Conservation (phyloP, 53 echinoderm and acorn worm species). For the Patiria pectinifera region DNA sequence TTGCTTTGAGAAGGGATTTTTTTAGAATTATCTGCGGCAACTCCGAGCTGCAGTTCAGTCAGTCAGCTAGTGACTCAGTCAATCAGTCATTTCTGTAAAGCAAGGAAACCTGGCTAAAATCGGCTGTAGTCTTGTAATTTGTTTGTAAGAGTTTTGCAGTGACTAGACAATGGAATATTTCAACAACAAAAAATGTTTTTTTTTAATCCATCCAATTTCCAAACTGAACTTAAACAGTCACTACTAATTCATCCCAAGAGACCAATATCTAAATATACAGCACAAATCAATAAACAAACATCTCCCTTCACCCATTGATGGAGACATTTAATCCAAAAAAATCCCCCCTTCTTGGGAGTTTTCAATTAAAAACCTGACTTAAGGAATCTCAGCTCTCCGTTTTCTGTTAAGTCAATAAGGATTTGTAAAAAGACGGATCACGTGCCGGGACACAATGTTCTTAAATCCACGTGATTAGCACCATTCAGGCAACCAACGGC, state of each 20-base stretch:
- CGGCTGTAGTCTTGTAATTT: too few species aligned
- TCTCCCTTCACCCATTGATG: background rate
- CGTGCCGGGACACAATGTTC: constrained; percentile 33
- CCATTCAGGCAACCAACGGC: background rate
- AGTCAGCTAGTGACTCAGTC: too few species aligned
- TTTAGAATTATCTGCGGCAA: too few species aligned
- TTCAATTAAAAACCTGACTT: background rate
- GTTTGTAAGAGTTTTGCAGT: too few species aligned
- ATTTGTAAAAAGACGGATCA: background rate
- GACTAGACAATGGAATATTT: too few species aligned
- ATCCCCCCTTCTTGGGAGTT: background rate
- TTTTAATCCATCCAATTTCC: background rate
- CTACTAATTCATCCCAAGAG: background rate
- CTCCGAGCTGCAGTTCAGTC: too few species aligned
- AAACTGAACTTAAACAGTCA: background rate
- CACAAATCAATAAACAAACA: background rate
- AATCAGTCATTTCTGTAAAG: too few species aligned
- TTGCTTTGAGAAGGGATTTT: too few species aligned
- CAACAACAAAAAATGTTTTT: too few species aligned
- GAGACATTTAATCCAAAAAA: constrained; percentile 18
- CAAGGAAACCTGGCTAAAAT: too few species aligned
- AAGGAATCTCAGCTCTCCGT: background rate
- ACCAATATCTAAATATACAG: background rate
- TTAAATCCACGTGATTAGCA: constrained; percentile 1
- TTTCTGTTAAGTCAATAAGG: background rate